phyloP scores from a whole-genome alignment of 2,797 vertebrate genomes.

The Apogon hyalosoma region DNA sequence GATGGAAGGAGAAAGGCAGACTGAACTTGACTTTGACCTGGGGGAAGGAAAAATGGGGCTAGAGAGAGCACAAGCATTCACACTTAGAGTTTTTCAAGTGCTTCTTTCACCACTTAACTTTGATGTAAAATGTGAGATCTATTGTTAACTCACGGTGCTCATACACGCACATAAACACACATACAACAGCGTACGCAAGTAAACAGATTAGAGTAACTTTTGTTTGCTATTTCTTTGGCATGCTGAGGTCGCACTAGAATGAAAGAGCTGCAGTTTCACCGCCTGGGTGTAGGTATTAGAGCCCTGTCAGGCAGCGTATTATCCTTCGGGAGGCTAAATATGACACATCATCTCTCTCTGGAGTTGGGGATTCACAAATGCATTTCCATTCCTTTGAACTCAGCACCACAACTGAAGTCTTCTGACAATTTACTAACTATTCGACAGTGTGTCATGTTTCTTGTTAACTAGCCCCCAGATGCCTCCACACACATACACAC shows the following conservation, averaged over 20 bases:
- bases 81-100: slow-evolving; percentile 52
- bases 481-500: slow-evolving; percentile 17
- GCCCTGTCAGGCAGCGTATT: slow-evolving; percentile 42
- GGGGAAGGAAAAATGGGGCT: slow-evolving; percentile 50
- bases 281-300: slow-evolving; percentile 60
- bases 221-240: slow-evolving; percentile 24
- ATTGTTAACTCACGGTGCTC: not conserved
- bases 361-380: slow-evolving; percentile 64
- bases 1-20: slow-evolving; percentile 50
- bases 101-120: slow-evolving; percentile 56
- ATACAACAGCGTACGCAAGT: not conserved
- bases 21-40: slow-evolving; percentile 71
- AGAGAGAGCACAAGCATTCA: slow-evolving; percentile 42
- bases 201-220: slow-evolving; percentile 9
- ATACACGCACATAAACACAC: not conserved
- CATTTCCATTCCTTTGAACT: slow-evolving; percentile 78
- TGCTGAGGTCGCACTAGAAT: slow-evolving; percentile 18
- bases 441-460: slow-evolving; percentile 57
- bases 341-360: slow-evolving; percentile 70
- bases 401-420: slow-evolving; percentile 50
- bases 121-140: slow-evolving; percentile 46
- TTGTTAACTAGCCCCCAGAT: slow-evolving; percentile 62
- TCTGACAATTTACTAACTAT: slow-evolving; percentile 73
- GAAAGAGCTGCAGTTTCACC: slow-evolving; percentile 36
- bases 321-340: slow-evolving; percentile 68